Conservation (phyloP, 2,888 invertebrate genomes). For the Metellina segmentata region DNA sequence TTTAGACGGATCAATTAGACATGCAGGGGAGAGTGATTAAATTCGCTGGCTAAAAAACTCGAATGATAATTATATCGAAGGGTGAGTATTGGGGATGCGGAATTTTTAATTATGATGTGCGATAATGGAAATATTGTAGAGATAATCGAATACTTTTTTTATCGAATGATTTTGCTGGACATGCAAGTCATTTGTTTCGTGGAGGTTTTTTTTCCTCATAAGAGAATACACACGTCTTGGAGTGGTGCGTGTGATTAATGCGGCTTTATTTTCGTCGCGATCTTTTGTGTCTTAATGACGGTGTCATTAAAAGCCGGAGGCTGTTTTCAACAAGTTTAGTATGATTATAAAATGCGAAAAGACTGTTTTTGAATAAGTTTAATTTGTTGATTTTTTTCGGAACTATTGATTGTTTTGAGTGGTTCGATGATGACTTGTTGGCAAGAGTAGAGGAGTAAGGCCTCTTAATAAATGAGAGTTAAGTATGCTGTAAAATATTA, state of each 20-base stretch:
- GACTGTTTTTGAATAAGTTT: neutral
- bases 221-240: neutral
- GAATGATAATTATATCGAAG: neutral
- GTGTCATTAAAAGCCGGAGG: neutral
- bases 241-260: neutral
- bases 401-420: neutral
- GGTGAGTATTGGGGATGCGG: conserved; percentile 4
- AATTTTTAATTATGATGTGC: neutral
- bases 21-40: neutral
- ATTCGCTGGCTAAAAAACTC: neutral
- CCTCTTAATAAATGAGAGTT: too few species aligned
- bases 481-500: too few species aligned
- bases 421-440: too few species aligned
- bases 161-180: neutral
- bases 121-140: conserved; percentile 15
- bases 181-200: neutral
- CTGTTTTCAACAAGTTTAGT: neutral
- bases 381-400: neutral
- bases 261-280: neutral
- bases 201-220: neutral
- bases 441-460: too few species aligned
- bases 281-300: neutral
- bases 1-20: conserved; percentile 20
- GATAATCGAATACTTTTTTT: neutral
- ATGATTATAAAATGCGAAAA: neutral